phyloP scores from a whole-genome alignment of 2,113 vertebrate genomes.

The Atlantisia rogersi region DNA sequence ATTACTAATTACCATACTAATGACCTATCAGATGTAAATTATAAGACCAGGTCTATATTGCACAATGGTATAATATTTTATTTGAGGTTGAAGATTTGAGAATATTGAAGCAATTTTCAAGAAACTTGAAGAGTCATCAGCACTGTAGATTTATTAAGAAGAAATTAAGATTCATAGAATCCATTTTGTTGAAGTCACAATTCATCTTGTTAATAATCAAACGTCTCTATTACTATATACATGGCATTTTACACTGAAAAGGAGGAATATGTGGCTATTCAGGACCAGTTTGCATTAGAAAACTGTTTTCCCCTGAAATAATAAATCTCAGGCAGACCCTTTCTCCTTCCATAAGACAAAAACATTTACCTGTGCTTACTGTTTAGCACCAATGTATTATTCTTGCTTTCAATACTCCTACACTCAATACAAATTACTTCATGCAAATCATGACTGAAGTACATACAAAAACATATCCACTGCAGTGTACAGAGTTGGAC shows the following conservation, averaged over 20 bases:
- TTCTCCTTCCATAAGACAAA: background rate
- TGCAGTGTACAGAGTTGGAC: background rate
- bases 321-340: background rate
- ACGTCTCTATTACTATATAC: background rate
- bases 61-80: background rate
- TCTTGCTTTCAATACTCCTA: background rate
- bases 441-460: background rate
- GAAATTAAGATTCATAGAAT: background rate
- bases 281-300: background rate
- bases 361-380: too few relatives aligned
- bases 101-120: background rate
- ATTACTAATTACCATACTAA: slow-evolving; percentile 28
- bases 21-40: background rate
- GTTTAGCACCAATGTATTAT: too few relatives aligned
- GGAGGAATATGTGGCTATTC: background rate
- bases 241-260: background rate
- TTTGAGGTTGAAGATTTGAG: background rate
- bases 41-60: background rate
- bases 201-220: background rate
- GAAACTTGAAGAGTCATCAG: background rate
- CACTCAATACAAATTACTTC: background rate
- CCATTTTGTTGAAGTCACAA: background rate
- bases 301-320: background rate
- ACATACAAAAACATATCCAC: background rate
- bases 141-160: background rate